Evolutionary conservation across 2,888 invertebrate species (phyloP), one percentile per base, ranked within the genome.

Genomic region (Epinotia demarniana): DNA sequence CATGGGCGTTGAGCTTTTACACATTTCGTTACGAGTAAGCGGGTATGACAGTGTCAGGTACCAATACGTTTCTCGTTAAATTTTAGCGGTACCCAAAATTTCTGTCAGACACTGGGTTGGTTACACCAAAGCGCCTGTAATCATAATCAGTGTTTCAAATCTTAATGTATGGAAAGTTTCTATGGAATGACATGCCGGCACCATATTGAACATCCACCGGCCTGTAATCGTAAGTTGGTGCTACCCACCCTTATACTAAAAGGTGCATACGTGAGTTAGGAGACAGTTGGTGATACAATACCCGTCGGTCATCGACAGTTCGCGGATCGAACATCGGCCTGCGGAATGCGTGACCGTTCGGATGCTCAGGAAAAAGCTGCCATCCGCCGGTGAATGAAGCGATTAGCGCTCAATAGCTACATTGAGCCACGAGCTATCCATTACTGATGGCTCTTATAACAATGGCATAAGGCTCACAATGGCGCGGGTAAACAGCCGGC

Each of bases 271-370:
- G 49, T 53, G 6, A 53, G 13, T n/a, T 46, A 49, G 13, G 3
- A 49, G 13, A 13, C 19, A 49, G 46, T 46, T 18, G 39, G 82
- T 82, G 81, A 81, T 83, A 84, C 88, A 89, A 87, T 84, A 85
- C 86, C 85, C 85, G 85, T 82, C 84, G 82, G 84, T 71, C 77
- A 75, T 76, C 76, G 82, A 86, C 86, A 87, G 86, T 87, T 87
- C 80, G 85, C 88, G 84, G 85, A 82, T 75, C 77, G 71, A 75
- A 49, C 75, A 57, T 72, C 75, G 61, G 66, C 71, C 71, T 72
- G 80, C 81, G 92, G 93, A 93, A 94, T 94, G 94, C 93, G 92
- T 93, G 93, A 93, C 92, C 90, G 91, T 93, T 93, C 88, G 79
- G 85, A 83, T 82, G 85, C 85, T 85, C 81, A 84, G 86, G 90